Percentiles rank a stretch among this genome's conserved stretches.
Conservation (phyloP, 2,888 invertebrate species). For the Epirrita christyi region DNA sequence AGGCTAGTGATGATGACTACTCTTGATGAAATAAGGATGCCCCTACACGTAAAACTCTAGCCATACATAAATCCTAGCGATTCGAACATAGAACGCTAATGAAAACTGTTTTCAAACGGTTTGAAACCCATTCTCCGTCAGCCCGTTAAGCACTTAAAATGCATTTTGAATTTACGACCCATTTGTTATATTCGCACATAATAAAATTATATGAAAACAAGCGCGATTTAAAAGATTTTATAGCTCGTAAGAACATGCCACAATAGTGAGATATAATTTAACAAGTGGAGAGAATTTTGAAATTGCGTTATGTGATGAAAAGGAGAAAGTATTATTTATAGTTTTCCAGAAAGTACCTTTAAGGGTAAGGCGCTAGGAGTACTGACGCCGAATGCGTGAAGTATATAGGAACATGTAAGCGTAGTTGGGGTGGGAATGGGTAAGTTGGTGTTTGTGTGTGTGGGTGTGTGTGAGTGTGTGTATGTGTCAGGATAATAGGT, state of each 20-base stretch:
- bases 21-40: too few relatives aligned
- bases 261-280: constrained; percentile 50
- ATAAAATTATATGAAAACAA: constrained; percentile 29
- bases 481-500: too few relatives aligned
- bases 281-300: constrained; percentile 55
- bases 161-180: background rate
- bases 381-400: too few relatives aligned
- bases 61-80: background rate
- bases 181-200: constrained; percentile 11
- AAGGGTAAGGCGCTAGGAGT: too few relatives aligned
- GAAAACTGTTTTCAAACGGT: background rate
- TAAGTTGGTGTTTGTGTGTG: too few relatives aligned
- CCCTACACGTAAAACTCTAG: too few relatives aligned
- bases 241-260: constrained; percentile 30
- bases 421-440: too few relatives aligned
- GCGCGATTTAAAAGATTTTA: constrained; percentile 29
- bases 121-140: background rate
- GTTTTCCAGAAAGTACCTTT: too few relatives aligned
- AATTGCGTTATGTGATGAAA: constrained; percentile 17
- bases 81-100: background rate
- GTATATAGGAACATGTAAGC: too few relatives aligned
- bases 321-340: constrained; percentile 17
- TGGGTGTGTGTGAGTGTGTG: too few relatives aligned
- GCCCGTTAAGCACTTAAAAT: background rate
- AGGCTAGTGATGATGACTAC: too few relatives aligned